phyloP scores from a whole-genome alignment of 2,113 vertebrate species.

The Seriola rivoliana region DNA sequence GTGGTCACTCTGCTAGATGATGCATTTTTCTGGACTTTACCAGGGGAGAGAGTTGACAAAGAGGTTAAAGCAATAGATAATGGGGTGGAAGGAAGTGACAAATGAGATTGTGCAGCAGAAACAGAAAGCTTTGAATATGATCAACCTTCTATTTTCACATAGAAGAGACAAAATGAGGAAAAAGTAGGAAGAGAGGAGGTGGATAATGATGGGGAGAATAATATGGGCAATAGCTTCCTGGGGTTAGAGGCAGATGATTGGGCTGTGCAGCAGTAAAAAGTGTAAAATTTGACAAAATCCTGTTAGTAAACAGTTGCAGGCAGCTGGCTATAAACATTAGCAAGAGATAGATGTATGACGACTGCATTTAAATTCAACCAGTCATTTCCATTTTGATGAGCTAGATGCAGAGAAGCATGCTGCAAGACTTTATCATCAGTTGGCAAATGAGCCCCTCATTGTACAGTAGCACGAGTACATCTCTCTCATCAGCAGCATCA shows the following conservation, averaged over 20 bases:
- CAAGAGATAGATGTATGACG: constrained; percentile 7
- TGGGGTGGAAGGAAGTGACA: neutral
- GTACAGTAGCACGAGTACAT: neutral
- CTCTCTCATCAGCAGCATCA: constrained; percentile 4
- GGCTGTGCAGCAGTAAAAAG: neutral
- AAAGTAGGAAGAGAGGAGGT: neutral
- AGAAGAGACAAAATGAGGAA: neutral
- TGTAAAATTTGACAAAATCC: constrained; percentile 1
- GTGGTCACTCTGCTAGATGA: neutral
- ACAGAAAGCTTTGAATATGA: neutral
- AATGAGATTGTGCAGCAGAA: neutral
- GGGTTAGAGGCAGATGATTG: neutral
- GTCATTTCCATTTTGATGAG: constrained; percentile 52
- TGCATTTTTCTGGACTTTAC: neutral
- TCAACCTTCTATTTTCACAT: neutral
- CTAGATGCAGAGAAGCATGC: constrained; percentile 20
- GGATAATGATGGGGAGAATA: neutral
- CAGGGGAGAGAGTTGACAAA: neutral
- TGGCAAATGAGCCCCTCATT: constrained; percentile 28
- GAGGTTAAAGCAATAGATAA: constrained; percentile 26
- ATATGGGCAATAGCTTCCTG: neutral
- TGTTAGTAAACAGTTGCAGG: constrained; percentile 3
- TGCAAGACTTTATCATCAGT: constrained; percentile 10
- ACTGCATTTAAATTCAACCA: constrained; percentile 5
- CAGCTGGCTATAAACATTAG: constrained; percentile 28